Percentiles rank a stretch among this genome's conserved stretches.
phyloP scores from a whole-genome alignment of 2,888 invertebrate species.

The Callyntrura sp. region DNA sequence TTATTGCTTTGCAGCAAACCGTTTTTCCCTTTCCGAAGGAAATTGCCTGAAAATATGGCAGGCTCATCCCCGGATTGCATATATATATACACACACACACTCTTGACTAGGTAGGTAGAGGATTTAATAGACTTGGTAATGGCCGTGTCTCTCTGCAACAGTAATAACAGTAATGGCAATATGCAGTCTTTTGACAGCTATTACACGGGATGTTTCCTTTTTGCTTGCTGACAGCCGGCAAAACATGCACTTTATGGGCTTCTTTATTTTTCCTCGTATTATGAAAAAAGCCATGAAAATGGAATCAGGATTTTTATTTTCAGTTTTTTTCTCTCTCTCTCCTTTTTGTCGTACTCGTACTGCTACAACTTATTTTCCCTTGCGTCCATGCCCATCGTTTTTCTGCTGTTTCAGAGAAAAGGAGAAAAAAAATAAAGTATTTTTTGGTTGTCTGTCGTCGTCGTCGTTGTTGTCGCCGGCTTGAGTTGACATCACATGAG shows the following conservation, averaged over 20 bases:
- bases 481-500: conserved; percentile 72
- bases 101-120: conserved; percentile 6
- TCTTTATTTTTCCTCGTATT: not conserved
- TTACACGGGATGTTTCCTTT: conserved; percentile 60
- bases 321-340: not conserved
- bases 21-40: not conserved
- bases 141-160: not conserved
- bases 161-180: conserved; percentile 36
- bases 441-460: conserved; percentile 56
- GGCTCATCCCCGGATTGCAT: not conserved
- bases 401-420: conserved; percentile 18
- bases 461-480: conserved; percentile 64
- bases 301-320: conserved; percentile 30
- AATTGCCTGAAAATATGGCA: not conserved
- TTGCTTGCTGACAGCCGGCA: conserved; percentile 62
- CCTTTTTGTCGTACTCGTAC: not conserved
- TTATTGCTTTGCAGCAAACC: not conserved
- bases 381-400: conserved; percentile 37
- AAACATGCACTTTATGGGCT: conserved; percentile 43
- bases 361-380: conserved; percentile 15
- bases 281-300: conserved; percentile 31
- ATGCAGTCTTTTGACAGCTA: conserved; percentile 60
- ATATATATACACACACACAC: not conserved
- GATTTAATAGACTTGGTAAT: conserved; percentile 56
- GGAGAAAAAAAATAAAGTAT: not conserved